Percentiles rank a stretch among this genome's conserved stretches.
Evolutionary conservation across 2,888 invertebrate species (phyloP).

Genomic region (Leptarthrus brevirostris): DNA sequence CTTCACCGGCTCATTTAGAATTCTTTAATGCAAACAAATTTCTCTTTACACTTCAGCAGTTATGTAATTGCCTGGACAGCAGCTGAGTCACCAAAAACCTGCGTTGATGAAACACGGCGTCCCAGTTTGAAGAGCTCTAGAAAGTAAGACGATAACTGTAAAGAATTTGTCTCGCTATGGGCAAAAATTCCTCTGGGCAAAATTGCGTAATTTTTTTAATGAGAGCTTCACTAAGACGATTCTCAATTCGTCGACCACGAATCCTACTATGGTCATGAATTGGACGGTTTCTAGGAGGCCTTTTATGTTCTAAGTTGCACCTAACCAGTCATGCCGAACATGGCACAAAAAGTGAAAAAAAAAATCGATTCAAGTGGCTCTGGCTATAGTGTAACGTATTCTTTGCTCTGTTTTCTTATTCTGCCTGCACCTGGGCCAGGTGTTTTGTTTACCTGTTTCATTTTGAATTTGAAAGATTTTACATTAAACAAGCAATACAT

Average conservation of each 20-base stretch:
- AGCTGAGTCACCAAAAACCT: neutral
- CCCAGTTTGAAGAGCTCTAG: too few relatives aligned
- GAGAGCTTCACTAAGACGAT: constrained; percentile 1
- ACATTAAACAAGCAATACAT: neutral
- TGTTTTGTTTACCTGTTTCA: neutral
- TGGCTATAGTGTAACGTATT: too few relatives aligned
- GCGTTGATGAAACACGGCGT: neutral
- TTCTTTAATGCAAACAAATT: too few relatives aligned
- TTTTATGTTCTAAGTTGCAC: too few relatives aligned
- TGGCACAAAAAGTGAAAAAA: neutral
- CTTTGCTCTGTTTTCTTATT: too few relatives aligned
- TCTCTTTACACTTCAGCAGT: too few relatives aligned
- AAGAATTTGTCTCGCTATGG: neutral
- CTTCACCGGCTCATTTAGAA: neutral
- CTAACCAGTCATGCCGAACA: too few relatives aligned
- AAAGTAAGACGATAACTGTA: neutral
- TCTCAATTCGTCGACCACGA: neutral
- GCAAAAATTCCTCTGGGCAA: neutral
- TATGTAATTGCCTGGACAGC: neutral
- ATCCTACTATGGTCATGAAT: neutral
- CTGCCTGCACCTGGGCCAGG: constrained; percentile 19
- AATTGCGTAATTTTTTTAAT: neutral
- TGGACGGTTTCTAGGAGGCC: too few relatives aligned
- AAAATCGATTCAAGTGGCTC: neutral
- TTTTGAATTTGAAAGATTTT: neutral